Percentiles rank a stretch among this genome's conserved stretches.
phyloP scores from a whole-genome alignment of 1,140 invertebrate species.

The Drosophila ambigua region DNA sequence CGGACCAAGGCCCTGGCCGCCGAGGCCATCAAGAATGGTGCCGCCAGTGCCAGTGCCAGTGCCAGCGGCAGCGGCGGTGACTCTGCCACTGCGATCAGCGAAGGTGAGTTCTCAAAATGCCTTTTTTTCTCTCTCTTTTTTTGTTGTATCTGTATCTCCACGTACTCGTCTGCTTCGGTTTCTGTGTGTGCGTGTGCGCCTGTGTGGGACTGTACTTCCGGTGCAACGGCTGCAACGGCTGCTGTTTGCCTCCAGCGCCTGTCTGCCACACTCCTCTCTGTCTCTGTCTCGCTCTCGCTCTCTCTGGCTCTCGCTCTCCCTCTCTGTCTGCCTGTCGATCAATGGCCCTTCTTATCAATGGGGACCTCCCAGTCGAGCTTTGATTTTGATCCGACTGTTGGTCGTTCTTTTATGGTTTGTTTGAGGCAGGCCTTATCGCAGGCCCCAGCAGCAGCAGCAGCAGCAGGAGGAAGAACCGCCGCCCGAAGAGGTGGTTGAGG shows the following conservation, averaged over 20 bases:
- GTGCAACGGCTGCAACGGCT: neutral
- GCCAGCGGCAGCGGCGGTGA: constrained; percentile 38
- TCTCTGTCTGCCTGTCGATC: no score
- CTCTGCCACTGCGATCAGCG: constrained; percentile 53
- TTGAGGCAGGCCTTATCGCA: constrained; percentile 40
- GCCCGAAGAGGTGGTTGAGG: neutral
- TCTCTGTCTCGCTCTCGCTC: no score
- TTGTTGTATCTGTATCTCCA: neutral
- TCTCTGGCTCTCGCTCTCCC: no score
- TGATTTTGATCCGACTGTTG: constrained; percentile 13
- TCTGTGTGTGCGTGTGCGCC: no score
- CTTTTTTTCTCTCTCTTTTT: neutral
- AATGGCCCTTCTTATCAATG: constrained; percentile 25
- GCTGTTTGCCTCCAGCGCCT: no score
- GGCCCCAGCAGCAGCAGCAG: constrained; percentile 14
- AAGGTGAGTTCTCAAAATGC: constrained; percentile 69
- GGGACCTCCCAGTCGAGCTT: constrained; percentile 20
- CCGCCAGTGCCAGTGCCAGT: constrained; percentile 26
- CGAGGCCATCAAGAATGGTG: constrained; percentile 82
- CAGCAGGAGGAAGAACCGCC: neutral
- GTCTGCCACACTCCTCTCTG: no score
- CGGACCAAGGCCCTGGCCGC: constrained; percentile 89
- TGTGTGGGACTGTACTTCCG: constrained; percentile 13
- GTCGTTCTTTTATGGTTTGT: constrained; percentile 50
- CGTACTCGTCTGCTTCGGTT: no score